phyloP scores from a whole-genome alignment of 2,888 invertebrate species.

The Caradrina clavipalpis region DNA sequence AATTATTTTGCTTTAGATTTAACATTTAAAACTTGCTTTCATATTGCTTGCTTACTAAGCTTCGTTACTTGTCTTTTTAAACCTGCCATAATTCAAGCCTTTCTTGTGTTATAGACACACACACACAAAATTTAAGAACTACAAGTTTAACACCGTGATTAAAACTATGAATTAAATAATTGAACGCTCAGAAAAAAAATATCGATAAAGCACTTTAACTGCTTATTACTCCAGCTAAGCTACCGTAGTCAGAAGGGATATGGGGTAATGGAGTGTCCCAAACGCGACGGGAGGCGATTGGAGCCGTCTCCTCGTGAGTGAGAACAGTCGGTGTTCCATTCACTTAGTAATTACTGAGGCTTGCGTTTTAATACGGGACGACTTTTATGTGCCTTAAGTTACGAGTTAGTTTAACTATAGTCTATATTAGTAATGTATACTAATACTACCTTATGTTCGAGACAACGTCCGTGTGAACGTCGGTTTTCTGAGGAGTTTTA shows the following conservation, averaged over 20 bases:
- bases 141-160: not conserved
- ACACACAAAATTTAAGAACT: not conserved
- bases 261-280: constrained; percentile 46
- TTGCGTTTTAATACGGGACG: constrained; percentile 1
- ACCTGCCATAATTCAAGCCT: no score
- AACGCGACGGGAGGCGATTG: constrained; percentile 46
- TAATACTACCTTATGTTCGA: no score
- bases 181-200: constrained; percentile 3
- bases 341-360: constrained; percentile 36
- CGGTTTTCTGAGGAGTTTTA: no score
- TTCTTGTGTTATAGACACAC: no score
- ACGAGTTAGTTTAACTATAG: not conserved
- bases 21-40: no score
- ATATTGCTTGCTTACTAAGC: no score
- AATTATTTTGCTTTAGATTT: no score
- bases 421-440: no score
- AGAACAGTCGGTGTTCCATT: constrained; percentile 34
- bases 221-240: constrained; percentile 20
- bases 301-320: constrained; percentile 38
- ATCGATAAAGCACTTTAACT: not conserved
- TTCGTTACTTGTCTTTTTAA: no score
- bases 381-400: constrained; percentile 16
- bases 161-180: not conserved
- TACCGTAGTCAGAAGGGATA: constrained; percentile 23
- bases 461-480: no score